These are phyloP conservation scores for Phenganax marumi DNA, from an alignment of 92 coral and sea anemone species.

Conservation along the genomic window DNA sequence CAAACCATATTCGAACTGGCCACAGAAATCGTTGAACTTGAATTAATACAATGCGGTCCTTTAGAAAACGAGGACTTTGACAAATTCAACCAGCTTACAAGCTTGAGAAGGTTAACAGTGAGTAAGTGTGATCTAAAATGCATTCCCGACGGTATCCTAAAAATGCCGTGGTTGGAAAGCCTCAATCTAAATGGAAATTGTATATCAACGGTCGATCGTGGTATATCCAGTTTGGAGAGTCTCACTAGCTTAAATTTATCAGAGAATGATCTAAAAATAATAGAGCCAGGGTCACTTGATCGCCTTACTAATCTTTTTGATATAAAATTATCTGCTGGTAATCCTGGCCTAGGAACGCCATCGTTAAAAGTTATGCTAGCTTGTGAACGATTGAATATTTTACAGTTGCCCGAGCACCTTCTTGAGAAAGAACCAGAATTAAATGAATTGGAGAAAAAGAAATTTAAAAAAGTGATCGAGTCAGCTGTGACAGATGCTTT, in stretches of 20 bases:
- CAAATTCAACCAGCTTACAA: not conserved
- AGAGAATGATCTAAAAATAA: slow-evolving; percentile 34
- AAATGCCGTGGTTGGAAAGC: slow-evolving; percentile 37
- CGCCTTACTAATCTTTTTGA: not conserved
- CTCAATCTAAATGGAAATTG: slow-evolving; percentile 51
- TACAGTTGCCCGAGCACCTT: not conserved
- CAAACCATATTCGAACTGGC: slow-evolving; percentile 11
- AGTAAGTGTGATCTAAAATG: slow-evolving; percentile 37
- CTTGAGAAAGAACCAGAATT: slow-evolving; percentile 24
- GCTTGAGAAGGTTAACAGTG: not conserved
- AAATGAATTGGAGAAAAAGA: not conserved
- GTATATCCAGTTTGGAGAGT: slow-evolving; percentile 6
- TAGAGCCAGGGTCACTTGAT: not conserved
- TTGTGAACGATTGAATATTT: slow-evolving; percentile 1
- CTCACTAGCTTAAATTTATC: slow-evolving; percentile 40
- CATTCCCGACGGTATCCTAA: slow-evolving; percentile 49
- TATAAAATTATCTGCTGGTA: not conserved
- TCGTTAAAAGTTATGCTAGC: not conserved
- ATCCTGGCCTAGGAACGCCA: not conserved
- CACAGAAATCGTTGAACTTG: slow-evolving; percentile 3
- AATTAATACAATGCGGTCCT: slow-evolving; percentile 3
- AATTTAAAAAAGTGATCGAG: not conserved
- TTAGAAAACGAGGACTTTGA: slow-evolving; percentile 1
- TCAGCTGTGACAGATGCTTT: not conserved
- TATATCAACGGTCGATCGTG: slow-evolving; percentile 34